phyloP scores from a whole-genome alignment of 2,113 vertebrate species.

The Zonotrichia leucophrys region DNA sequence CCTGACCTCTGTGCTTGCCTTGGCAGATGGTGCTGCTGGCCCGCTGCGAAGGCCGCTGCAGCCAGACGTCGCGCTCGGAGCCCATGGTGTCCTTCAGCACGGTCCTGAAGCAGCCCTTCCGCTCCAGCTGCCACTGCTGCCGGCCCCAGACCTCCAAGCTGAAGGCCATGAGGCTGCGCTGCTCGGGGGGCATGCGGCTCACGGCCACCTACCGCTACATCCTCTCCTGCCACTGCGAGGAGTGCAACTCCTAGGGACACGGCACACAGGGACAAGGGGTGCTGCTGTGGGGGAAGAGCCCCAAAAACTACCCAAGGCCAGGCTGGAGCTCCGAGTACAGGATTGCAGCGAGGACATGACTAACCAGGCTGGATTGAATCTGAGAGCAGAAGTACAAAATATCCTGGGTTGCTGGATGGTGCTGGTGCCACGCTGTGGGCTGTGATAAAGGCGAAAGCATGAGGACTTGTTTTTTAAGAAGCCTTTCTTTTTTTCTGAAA shows the following conservation, averaged over 20 bases:
- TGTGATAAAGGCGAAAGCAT: background rate
- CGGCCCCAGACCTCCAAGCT: conserved; percentile 96
- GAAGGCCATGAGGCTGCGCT: conserved; percentile 92
- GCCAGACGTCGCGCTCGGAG: conserved; percentile 90
- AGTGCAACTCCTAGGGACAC: conserved; percentile 84
- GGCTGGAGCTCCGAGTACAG: background rate
- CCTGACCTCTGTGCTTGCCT: background rate
- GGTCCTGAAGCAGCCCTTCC: conserved; percentile 94
- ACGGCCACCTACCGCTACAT: conserved; percentile 98
- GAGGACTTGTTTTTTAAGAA: conserved; percentile 51
- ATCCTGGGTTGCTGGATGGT: background rate
- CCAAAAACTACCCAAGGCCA: background rate
- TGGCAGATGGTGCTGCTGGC: conserved; percentile 93
- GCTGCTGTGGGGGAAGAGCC: background rate
- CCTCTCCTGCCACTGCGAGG: conserved; percentile 94
- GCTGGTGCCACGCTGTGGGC: background rate
- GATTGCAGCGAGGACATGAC: background rate
- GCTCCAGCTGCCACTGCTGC: conserved; percentile 93
- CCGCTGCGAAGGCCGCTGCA: conserved; percentile 94
- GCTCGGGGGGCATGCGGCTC: conserved; percentile 88
- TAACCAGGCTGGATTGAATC: background rate
- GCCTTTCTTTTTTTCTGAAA: conserved; percentile 55
- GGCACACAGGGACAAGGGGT: background rate
- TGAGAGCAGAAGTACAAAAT: background rate
- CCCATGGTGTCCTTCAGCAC: conserved; percentile 95